Conservation (phyloP, 2,797 vertebrate species). For the Percopsis omiscomaycus region DNA sequence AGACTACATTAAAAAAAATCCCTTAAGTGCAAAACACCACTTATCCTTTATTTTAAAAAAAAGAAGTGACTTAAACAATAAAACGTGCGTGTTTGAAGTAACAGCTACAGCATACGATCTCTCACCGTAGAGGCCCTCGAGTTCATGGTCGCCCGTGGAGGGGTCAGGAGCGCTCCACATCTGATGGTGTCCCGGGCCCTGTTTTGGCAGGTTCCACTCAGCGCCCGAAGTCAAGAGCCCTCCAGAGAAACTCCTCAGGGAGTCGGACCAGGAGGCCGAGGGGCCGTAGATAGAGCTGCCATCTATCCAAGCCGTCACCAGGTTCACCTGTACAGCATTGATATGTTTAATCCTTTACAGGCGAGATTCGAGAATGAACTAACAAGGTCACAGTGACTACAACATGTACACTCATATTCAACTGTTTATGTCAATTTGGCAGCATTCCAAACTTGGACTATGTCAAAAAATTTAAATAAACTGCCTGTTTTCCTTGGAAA, state of each 20-base stretch:
- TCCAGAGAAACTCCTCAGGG: slow-evolving; percentile 83
- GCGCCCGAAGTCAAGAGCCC: slow-evolving; percentile 79
- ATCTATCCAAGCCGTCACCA: slow-evolving; percentile 91
- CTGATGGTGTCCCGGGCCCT: slow-evolving; percentile 52
- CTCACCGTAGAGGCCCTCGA: slow-evolving; percentile 83
- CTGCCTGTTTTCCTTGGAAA: too few species aligned
- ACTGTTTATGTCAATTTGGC: too few species aligned
- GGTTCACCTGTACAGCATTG: slow-evolving; percentile 78
- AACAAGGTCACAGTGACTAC: background rate
- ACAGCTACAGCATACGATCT: background rate
- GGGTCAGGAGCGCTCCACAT: slow-evolving; percentile 92
- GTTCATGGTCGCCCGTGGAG: slow-evolving; percentile 71
- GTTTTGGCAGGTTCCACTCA: slow-evolving; percentile 71
- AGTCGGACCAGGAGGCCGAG: slow-evolving; percentile 89
- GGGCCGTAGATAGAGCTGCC: slow-evolving; percentile 96
- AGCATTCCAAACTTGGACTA: too few species aligned
- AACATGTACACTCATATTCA: background rate
- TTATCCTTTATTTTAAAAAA: too few species aligned
- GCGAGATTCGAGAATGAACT: too few species aligned
- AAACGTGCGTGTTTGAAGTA: background rate
- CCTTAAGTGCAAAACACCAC: too few species aligned
- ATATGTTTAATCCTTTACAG: background rate
- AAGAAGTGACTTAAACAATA: background rate
- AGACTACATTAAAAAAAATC: too few species aligned
- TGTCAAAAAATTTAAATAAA: too few species aligned